phyloP scores from a whole-genome alignment of 2,888 invertebrate species.

The Agelastica alni region DNA sequence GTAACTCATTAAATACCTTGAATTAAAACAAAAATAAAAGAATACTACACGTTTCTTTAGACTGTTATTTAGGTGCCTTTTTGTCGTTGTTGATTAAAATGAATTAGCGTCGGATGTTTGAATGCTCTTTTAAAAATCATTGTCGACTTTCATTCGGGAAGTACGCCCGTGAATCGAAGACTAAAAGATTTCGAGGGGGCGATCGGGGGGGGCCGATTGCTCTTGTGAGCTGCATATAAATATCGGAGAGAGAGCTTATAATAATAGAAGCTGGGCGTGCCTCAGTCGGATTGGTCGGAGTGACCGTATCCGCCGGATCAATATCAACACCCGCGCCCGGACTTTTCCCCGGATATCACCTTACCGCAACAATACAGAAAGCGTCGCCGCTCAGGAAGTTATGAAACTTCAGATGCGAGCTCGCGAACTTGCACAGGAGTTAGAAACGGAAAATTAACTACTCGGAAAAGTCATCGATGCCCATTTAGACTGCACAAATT shows the following conservation, averaged over 20 bases:
- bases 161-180: neutral
- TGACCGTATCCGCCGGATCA: conserved; percentile 56
- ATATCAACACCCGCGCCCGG: conserved; percentile 52
- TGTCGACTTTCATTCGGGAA: too few species aligned
- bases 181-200: neutral
- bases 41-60: too few species aligned
- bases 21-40: too few species aligned
- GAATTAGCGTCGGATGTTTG: too few species aligned
- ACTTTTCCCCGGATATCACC: conserved; percentile 53
- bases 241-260: conserved; percentile 37
- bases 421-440: neutral
- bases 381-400: conserved; percentile 22
- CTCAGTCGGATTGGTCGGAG: conserved; percentile 51
- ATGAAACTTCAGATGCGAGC: conserved; percentile 20
- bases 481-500: too few species aligned
- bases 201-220: conserved; percentile 30
- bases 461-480: too few species aligned
- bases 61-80: too few species aligned
- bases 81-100: too few species aligned
- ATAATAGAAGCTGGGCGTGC: conserved; percentile 50
- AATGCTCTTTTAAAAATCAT: too few species aligned
- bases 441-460: too few species aligned
- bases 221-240: conserved; percentile 41
- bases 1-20: too few species aligned
- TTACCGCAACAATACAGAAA: conserved; percentile 41